Evolutionary conservation across 2,113 vertebrate species (phyloP), one percentile per base, ranked within the genome.

Genomic region (Urocitellus parryii): DNA sequence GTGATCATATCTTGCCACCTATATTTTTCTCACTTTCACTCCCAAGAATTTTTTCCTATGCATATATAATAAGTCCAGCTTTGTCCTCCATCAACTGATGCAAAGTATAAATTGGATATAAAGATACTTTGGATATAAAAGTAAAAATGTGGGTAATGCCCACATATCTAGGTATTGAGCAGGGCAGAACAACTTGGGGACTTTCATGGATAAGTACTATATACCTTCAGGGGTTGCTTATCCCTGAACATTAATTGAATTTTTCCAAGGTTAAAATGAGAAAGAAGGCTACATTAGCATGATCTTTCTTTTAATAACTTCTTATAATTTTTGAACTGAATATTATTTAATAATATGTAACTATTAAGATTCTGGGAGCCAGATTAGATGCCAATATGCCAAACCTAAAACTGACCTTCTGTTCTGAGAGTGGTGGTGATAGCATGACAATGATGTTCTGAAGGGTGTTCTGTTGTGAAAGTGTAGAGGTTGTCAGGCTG

Each of bases 381-480:
- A 56, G 12, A 48, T 16, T 39, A 84, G 27, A 48, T 42, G 5
- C 68, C 37, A 80, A 42, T 25, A 34, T 37, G 1, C 9, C 65
- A 39, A 29, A 11, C 29, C 14, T 56, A 13, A 53, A 14, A 32
- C 34, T 8, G 32, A 8, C 24, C 9, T 48, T 51, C 8, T 0
- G 7, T n/a, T 24, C 48, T 61, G 37, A 82, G 34, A 13, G 6
- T 14, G 29, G 12, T 34, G n/a, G 13, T 2, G 18, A 68, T 22
- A 25, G 12, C 13, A 32, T 1, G 58, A 8, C 1, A 58, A 17
- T 42, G 42, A 24, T 22, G 42, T 45, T 45, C 2, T 56, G 84
- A 32, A 34, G 25, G 29, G 16, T 24, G 1, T 2, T 3, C 8
- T 10, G 4, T 32, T 63, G 27, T 14, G 10, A 70, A 1, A 29